Evolutionary conservation across 2,888 invertebrate genomes (phyloP).

Genomic region (Alviniconcha strummeri): DNA sequence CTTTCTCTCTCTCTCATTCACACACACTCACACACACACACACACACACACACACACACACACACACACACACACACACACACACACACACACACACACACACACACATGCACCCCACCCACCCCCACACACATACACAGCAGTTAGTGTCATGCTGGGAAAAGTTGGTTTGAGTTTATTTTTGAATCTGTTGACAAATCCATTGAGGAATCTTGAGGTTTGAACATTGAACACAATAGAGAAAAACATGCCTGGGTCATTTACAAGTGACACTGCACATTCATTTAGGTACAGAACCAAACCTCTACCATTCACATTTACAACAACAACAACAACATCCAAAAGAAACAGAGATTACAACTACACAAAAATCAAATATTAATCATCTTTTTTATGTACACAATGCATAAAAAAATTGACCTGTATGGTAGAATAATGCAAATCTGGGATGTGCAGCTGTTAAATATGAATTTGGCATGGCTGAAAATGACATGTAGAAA

Average conservation of each 20-base stretch:
- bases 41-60: not conserved
- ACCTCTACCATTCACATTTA: not conserved
- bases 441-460: too few relatives aligned
- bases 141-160: not conserved
- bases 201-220: not conserved
- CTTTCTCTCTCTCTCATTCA: not conserved
- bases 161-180: too few relatives aligned
- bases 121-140: not conserved
- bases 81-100: not conserved
- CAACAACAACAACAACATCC: not conserved
- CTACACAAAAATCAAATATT: too few relatives aligned
- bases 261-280: not conserved
- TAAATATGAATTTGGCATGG: too few relatives aligned
- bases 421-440: too few relatives aligned
- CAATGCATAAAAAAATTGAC: too few relatives aligned
- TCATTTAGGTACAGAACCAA: too few relatives aligned
- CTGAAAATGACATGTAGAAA: too few relatives aligned
- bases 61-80: not conserved
- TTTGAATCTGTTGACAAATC: too few relatives aligned
- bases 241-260: not conserved
- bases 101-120: not conserved
- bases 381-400: too few relatives aligned
- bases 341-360: not conserved
- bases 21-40: not conserved
- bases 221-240: not conserved